phyloP scores from a whole-genome alignment of 2,888 invertebrate species.

The Rotaria macrura region DNA sequence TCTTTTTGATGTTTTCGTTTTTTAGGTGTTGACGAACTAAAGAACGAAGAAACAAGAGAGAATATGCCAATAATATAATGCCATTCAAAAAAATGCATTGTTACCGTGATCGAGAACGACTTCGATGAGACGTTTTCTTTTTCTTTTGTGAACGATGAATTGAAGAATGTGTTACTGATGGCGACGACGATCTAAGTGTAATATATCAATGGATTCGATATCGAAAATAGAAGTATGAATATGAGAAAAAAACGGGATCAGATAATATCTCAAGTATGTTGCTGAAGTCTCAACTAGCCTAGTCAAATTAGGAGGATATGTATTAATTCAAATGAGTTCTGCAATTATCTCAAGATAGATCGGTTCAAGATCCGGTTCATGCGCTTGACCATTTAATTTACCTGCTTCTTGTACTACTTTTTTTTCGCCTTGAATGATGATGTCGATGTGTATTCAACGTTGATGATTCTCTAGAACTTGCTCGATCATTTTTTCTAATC shows the following conservation, averaged over 20 bases:
- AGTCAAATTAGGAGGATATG: too few species aligned
- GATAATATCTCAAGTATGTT: too few species aligned
- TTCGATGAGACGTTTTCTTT: not conserved
- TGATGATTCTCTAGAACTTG: conserved; percentile 7
- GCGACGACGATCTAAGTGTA: not conserved
- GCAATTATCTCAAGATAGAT: too few species aligned
- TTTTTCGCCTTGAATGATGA: not conserved
- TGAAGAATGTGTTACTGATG: not conserved
- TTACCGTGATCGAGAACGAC: not conserved
- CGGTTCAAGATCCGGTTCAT: too few species aligned
- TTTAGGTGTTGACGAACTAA: not conserved
- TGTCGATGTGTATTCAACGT: not conserved
- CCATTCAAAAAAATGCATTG: not conserved
- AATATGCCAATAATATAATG: not conserved
- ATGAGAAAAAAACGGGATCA: too few species aligned
- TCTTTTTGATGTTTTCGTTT: conserved; percentile 1
- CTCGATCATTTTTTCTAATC: not conserved
- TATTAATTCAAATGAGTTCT: too few species aligned
- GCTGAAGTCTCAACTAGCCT: too few species aligned
- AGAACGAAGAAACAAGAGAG: not conserved
- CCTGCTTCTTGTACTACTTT: conserved; percentile 18
- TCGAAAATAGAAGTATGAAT: too few species aligned
- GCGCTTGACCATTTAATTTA: not conserved
- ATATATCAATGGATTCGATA: too few species aligned
- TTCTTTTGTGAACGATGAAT: not conserved